Percentiles rank a stretch among this genome's conserved stretches.
Conservation (phyloP, 2,797 vertebrate species). For the Amazonetta brasiliensis region DNA sequence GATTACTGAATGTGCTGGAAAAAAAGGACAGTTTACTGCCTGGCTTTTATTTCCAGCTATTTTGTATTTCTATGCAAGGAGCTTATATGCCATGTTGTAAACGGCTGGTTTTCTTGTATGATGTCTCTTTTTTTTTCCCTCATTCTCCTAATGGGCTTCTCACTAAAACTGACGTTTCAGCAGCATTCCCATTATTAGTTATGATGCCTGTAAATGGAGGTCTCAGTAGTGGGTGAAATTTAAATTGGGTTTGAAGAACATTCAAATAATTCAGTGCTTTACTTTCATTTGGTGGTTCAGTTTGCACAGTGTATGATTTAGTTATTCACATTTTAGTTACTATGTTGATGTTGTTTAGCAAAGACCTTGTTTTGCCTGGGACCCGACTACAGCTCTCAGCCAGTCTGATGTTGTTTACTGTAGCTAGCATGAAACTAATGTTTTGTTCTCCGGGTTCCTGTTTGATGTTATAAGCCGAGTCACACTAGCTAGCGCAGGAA, state of each 20-base stretch:
- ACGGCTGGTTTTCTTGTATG: constrained; percentile 65
- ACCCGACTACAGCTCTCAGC: constrained; percentile 25
- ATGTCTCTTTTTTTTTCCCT: constrained; percentile 63
- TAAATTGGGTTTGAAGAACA: constrained; percentile 70
- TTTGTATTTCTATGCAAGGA: constrained; percentile 66
- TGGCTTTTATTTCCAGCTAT: constrained; percentile 69
- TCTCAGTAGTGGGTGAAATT: constrained; percentile 74
- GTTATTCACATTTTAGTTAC: constrained; percentile 71
- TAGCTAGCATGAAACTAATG: constrained; percentile 53
- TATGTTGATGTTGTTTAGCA: constrained; percentile 55
- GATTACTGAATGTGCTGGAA: constrained; percentile 46
- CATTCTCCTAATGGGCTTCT: constrained; percentile 67
- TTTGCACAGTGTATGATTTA: constrained; percentile 63
- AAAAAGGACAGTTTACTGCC: constrained; percentile 57
- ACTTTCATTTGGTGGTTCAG: constrained; percentile 57
- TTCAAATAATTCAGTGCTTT: constrained; percentile 67
- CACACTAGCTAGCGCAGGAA: constrained; percentile 48
- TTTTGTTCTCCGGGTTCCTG: constrained; percentile 50
- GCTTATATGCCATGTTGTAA: constrained; percentile 68
- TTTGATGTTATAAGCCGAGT: constrained; percentile 55
- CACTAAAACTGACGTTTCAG: constrained; percentile 71
- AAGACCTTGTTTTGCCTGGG: constrained; percentile 60
- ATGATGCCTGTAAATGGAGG: constrained; percentile 69
- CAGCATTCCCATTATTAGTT: constrained; percentile 76
- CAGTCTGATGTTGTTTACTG: constrained; percentile 60